Evolutionary conservation across 2,113 vertebrate genomes (phyloP), one percentile per base, ranked within the genome.

Genomic region (Prolemur simus): DNA sequence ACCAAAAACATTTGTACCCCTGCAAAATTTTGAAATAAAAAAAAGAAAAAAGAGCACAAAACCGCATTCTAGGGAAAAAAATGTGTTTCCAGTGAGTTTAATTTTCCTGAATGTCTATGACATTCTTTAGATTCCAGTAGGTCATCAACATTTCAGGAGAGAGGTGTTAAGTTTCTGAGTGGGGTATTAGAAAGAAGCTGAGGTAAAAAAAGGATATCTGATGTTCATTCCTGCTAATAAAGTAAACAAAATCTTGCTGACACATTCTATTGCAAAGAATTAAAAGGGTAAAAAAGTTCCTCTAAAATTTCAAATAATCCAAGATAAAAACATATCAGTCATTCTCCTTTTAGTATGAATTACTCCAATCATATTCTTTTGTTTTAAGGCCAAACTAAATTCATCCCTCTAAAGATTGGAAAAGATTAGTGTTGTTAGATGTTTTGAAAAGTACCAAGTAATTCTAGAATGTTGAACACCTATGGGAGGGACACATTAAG

Each of bases 81-180:
- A 42, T 56, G 23, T 3, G 25, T 74, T 95, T 86, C 54, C 21
- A 42, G 7, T 71, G 63, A 68, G 20, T 94, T 81, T 89, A 52
- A 58, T 82, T 93, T 96, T 81, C 56, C 73, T 25, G 2, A 56
- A 39, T 74, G 60, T 47, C 32, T 60, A 21, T 29, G 47, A 96
- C 87, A 87, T 49, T 81, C 45, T 94, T 92, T 89, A 89, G 56
- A 64, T 89, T 64, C 80, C 11, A 63, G n/a, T n/a, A n/a, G 54
- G n/a, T 74, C 58, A 95, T 69, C 58, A 87, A 56, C 17, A 64
- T 84, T 86, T 97, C 49, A 94, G 83, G 45, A 89, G 45, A 69
- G 34, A 60, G 29, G 8, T 89, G 34, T 93, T 66, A 86, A 80
- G 37, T 80, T 89, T 94, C 39, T 78, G 27, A 89, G 68, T 94